phyloP scores from a whole-genome alignment of 2,888 invertebrate genomes.

The Acrobasis consociella region DNA sequence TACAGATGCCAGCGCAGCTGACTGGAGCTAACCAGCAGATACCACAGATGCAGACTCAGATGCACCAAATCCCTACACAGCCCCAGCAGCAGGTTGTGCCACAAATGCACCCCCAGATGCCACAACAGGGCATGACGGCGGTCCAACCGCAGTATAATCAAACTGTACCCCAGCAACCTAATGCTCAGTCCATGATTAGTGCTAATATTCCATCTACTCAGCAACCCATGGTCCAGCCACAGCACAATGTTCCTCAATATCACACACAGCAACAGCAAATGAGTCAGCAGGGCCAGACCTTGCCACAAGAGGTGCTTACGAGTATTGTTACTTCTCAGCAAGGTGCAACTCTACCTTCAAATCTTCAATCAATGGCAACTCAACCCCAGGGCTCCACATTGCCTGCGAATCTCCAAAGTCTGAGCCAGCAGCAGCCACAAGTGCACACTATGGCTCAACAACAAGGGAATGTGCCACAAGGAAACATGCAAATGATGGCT shows the following conservation, averaged over 20 bases:
- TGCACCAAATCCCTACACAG: conserved; percentile 78
- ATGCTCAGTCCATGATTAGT: conserved; percentile 73
- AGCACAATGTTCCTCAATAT: conserved; percentile 77
- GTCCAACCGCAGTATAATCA: conserved; percentile 81
- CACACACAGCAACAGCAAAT: conserved; percentile 77
- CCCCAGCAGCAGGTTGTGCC: conserved; percentile 77
- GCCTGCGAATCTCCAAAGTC: conserved; percentile 82
- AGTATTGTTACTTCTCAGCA: conserved; percentile 77
- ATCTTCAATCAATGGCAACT: conserved; percentile 72
- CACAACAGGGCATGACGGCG: conserved; percentile 72
- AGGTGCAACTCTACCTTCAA: conserved; percentile 73
- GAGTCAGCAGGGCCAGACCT: conserved; percentile 75
- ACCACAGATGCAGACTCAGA: conserved; percentile 78
- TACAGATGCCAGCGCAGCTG: conserved; percentile 75
- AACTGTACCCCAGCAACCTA: conserved; percentile 74
- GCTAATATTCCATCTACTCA: conserved; percentile 73
- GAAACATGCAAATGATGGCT: conserved; percentile 83
- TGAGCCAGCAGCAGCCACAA: conserved; percentile 75
- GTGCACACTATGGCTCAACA: conserved; percentile 75
- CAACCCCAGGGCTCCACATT: conserved; percentile 84
- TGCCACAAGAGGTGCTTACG: conserved; percentile 77
- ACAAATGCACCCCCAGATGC: conserved; percentile 78
- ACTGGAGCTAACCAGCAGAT: conserved; percentile 74
- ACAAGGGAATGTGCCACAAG: conserved; percentile 82
- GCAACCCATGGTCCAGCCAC: conserved; percentile 76